Conservation (phyloP, 2,888 invertebrate species). For the Hydropsyche betteni region DNA sequence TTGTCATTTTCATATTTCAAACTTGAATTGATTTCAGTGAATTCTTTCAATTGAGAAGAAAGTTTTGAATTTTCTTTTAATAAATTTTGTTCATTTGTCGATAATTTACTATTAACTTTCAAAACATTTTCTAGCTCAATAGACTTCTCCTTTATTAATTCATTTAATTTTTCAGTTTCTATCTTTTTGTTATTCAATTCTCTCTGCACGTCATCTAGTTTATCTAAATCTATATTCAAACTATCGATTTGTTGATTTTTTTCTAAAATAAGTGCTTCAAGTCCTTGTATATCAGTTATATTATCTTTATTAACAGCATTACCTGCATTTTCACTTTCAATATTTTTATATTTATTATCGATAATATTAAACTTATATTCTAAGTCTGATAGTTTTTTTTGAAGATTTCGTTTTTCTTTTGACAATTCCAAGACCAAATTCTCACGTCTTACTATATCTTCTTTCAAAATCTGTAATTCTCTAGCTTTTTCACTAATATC, state of each 20-base stretch:
- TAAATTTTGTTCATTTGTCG: constrained; percentile 59
- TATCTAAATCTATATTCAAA: constrained; percentile 64
- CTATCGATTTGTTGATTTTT: constrained; percentile 67
- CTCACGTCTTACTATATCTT: constrained; percentile 67
- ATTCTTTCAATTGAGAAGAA: constrained; percentile 53
- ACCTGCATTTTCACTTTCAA: constrained; percentile 61
- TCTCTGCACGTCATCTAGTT: constrained; percentile 64
- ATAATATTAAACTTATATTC: constrained; percentile 19
- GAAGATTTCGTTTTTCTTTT: constrained; percentile 67
- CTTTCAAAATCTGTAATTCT: constrained; percentile 65
- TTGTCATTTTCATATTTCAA: constrained; percentile 56
- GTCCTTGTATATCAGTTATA: constrained; percentile 61
- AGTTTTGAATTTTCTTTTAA: constrained; percentile 62
- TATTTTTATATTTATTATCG: constrained; percentile 62
- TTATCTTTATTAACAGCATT: constrained; percentile 65
- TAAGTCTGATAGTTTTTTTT: constrained; percentile 60
- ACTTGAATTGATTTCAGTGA: constrained; percentile 42
- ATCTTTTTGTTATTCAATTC: constrained; percentile 64
- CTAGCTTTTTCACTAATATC: constrained; percentile 66
- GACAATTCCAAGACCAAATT: constrained; percentile 68
- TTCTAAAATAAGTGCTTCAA: constrained; percentile 67
- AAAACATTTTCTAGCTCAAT: constrained; percentile 61
- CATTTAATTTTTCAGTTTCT: constrained; percentile 62
- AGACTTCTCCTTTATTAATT: constrained; percentile 63
- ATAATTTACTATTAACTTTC: constrained; percentile 59